Conservation (phyloP, 2,113 vertebrate genomes). For the Neolamprologus devosi region DNA sequence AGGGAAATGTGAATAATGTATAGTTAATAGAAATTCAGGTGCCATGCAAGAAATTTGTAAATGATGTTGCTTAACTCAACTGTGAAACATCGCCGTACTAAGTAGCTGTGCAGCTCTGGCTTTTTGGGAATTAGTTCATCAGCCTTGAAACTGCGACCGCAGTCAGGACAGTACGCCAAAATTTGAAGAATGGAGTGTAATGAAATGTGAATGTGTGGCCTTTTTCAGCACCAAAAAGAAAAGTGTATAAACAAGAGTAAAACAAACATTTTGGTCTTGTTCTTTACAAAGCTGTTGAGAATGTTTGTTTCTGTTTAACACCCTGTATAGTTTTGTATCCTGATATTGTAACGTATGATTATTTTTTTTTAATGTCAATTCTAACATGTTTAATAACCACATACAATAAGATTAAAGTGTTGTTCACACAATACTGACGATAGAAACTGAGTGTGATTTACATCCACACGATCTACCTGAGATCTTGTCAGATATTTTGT, state of each 20-base stretch:
- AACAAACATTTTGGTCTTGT: not conserved
- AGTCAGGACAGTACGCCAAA: accelerated
- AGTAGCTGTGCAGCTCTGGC: accelerated
- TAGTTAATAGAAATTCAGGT: not conserved
- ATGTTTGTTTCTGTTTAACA: not conserved
- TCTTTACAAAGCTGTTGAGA: not conserved
- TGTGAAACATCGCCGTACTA: not conserved
- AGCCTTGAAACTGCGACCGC: not conserved
- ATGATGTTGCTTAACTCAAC: not conserved
- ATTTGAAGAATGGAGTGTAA: not conserved
- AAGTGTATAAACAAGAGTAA: accelerated
- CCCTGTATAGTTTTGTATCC: not conserved
- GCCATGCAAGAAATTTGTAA: not conserved
- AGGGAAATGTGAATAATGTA: not conserved
- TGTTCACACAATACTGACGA: not conserved
- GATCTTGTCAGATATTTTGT: not conserved
- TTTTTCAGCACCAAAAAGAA: not conserved
- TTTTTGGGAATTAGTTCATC: not conserved
- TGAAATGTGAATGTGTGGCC: not conserved
- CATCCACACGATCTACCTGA: not conserved
- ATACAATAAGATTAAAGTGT: not conserved
- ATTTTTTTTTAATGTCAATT: not conserved
- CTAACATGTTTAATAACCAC: not conserved
- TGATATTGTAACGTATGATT: not conserved
- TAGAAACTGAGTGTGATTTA: not conserved